A percentile compares a stretch with the other conserved stretches of the same genome.
Evolutionary conservation across 2,113 vertebrate genomes (phyloP).

Genomic region (Otolemur garnettii): DNA sequence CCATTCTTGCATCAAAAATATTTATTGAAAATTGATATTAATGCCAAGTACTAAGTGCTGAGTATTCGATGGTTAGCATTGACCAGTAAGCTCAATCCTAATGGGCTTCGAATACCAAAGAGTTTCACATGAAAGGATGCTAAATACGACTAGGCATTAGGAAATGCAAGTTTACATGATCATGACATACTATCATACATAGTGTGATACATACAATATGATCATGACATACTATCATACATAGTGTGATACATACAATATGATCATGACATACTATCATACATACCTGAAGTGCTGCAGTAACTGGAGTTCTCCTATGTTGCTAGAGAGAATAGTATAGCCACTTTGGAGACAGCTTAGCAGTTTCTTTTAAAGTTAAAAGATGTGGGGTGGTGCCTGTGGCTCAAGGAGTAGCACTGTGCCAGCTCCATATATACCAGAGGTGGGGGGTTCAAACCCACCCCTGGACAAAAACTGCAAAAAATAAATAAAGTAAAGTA

Average conservation of each 20-base stretch:
- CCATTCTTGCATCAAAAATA: not conserved
- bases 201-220: too few relatives aligned
- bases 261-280: not conserved
- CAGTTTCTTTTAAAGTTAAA: not conserved
- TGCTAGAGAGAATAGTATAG: not conserved
- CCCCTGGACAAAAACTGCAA: too few relatives aligned
- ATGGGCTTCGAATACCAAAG: not conserved
- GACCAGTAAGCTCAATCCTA: not conserved
- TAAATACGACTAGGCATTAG: slow-evolving; percentile 35
- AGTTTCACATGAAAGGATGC: not conserved
- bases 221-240: not conserved
- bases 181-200: not conserved
- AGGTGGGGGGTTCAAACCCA: too few relatives aligned
- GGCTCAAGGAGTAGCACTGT: too few relatives aligned
- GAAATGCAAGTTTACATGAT: not conserved
- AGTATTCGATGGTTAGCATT: not conserved
- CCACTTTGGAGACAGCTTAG: not conserved
- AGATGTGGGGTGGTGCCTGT: not conserved
- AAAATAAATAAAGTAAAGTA: not conserved
- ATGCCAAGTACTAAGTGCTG: not conserved
- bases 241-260: too few relatives aligned
- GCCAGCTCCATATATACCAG: too few relatives aligned
- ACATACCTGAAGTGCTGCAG: not conserved
- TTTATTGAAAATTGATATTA: slow-evolving; percentile 19
- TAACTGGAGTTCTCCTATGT: not conserved